These are phyloP conservation scores for Teleogryllus oceanicus DNA, from an alignment of 2,888 invertebrate genomes.

Conservation along the genomic window DNA sequence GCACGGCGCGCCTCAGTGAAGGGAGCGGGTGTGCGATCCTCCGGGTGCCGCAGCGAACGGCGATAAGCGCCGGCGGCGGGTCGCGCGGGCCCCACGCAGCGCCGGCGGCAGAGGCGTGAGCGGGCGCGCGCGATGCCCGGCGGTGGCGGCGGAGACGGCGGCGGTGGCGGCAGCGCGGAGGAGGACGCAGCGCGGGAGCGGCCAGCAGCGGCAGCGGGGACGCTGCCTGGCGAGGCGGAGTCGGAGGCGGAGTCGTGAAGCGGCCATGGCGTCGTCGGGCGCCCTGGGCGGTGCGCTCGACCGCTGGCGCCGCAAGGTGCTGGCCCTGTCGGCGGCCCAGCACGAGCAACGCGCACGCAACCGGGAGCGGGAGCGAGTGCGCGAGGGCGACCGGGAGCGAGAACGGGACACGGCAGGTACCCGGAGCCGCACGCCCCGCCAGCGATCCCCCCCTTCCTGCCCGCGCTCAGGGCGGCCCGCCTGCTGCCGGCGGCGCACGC, in stretches of 20 bases:
- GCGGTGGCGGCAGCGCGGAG: too few relatives aligned
- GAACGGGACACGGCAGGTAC: too few relatives aligned
- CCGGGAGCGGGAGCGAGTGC: too few relatives aligned
- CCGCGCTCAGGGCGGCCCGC: too few relatives aligned
- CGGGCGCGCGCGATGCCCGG: background rate
- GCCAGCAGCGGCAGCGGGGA: background rate
- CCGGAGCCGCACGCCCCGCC: too few relatives aligned
- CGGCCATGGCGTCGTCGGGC: background rate
- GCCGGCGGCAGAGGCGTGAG: background rate
- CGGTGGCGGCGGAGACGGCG: background rate
- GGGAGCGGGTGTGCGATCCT: too few relatives aligned
- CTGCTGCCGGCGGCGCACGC: too few relatives aligned
- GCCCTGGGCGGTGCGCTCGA: constrained; percentile 26
- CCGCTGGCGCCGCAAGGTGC: constrained; percentile 29
- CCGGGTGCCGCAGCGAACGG: background rate
- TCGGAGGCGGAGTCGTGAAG: background rate
- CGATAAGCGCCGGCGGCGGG: background rate
- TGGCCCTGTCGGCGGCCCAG: constrained; percentile 24
- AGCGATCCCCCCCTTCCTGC: too few relatives aligned
- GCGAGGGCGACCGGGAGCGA: too few relatives aligned
- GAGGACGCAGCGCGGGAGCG: too few relatives aligned
- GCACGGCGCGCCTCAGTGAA: too few relatives aligned
- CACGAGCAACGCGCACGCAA: constrained; percentile 12
- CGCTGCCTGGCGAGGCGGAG: background rate
- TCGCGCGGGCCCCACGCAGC: background rate